Evolutionary conservation across 2,113 vertebrate genomes (phyloP).

Genomic region (Oriolus oriolus): DNA sequence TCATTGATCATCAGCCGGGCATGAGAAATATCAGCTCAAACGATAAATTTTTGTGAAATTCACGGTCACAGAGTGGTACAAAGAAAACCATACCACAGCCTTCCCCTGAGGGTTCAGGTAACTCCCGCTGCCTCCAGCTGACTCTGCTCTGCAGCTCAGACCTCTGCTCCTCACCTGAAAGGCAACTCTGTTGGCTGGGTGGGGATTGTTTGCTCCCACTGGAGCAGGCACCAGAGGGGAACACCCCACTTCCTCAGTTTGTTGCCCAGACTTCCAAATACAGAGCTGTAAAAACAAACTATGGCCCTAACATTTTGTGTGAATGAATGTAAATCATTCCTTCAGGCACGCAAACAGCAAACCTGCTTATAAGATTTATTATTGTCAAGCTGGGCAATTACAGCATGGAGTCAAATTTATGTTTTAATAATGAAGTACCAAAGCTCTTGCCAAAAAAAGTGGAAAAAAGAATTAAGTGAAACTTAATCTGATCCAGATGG

Average conservation of each 20-base stretch:
- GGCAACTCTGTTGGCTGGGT: rapidly evolving
- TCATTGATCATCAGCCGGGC: not conserved
- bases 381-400: constrained; percentile 32
- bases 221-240: not conserved
- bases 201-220: not conserved
- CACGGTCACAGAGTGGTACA: not conserved
- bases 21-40: not conserved
- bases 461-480: not conserved
- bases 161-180: not conserved
- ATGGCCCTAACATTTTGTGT: not conserved
- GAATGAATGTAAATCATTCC: not conserved
- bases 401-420: constrained; percentile 1
- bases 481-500: constrained; percentile 47
- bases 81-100: not conserved
- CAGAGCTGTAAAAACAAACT: not conserved
- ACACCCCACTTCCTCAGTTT: not conserved
- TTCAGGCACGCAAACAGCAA: not conserved
- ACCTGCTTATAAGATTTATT: constrained; percentile 30
- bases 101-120: not conserved
- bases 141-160: rapidly evolving
- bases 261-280: not conserved
- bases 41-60: not conserved
- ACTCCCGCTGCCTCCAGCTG: not conserved
- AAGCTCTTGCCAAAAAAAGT: not conserved
- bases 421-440: constrained; percentile 34